Base-by-base conservation (phyloP, 2,888 invertebrate genomes). In the Lithodes maja region DNA sequence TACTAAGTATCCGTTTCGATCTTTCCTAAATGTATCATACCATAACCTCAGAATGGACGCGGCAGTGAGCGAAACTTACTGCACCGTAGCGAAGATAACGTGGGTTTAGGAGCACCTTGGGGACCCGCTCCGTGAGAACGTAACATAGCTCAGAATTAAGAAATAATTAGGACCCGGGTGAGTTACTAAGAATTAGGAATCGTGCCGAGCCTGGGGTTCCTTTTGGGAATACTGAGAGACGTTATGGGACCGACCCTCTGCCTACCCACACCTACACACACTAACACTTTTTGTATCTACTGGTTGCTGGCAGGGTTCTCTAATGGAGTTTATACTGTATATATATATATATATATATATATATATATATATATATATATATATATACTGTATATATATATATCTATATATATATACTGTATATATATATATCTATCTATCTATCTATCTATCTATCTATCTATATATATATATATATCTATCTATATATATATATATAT, bases 141-240 rank as follows among this genome's bases (percentile, higher is more conserved):
- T 85, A 90, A 90, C 90, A 90, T 90, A 90, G 84, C 90, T 90
- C 90, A 90, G 90, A 87, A 90, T 90, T 90, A 90, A 90, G 90
- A 90, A 90, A 90, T 90, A 90, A 87, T 90, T 90, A 90, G 90
- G 87, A 84, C 85, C 87, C 84, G 87, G 85, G 85, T 90, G 87
- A 87, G 87, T 82, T 90, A 87, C 90, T 85, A 87, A 82, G 90
- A 90, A 90, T 90, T 90, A 90, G 90, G 90, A 90, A 85, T 87
- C 87, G 85, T 85, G 87, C 81, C 81, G 88, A 85, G 61, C 81
- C 79, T 71, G 88, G 88, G 69, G 84, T 85, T 88, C 88, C 88
- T 85, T 74, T 74, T 74, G 88, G 88, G 88, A 88, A 80, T 85
- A 81, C 81, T 54, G 71, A 75, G 87, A 84, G 87, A 87, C 81